These are phyloP conservation scores for Halcyon chelicuti DNA, from an alignment of 2,797 vertebrate species.

Conservation along the genomic window DNA sequence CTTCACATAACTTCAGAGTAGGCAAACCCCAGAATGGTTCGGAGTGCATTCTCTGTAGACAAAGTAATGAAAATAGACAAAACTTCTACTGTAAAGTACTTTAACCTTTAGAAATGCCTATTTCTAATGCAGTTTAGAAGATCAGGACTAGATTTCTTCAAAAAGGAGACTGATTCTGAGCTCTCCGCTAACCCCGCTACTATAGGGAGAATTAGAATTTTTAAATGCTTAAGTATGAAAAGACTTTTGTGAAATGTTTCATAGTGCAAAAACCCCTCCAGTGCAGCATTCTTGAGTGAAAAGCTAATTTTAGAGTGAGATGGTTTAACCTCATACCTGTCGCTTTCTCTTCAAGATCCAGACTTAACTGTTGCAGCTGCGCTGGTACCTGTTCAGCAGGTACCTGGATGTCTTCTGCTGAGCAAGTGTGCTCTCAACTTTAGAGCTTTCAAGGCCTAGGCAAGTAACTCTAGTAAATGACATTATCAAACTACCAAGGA, in stretches of 20 bases:
- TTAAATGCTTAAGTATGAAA: not conserved
- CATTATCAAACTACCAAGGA: not conserved
- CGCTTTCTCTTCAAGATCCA: not conserved
- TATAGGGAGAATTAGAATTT: not conserved
- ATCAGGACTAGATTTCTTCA: not conserved
- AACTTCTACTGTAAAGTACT: not conserved
- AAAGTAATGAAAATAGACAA: not conserved
- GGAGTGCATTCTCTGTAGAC: not conserved
- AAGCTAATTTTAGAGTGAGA: not conserved
- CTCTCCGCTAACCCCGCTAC: not conserved
- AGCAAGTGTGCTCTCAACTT: not conserved
- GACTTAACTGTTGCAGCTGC: not conserved
- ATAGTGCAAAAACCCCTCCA: not conserved
- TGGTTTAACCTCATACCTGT: not conserved
- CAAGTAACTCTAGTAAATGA: not conserved
- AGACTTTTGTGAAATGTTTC: not conserved
- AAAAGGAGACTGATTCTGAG: not conserved
- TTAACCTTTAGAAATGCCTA: not conserved
- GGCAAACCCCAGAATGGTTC: not conserved
- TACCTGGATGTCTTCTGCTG: not conserved
- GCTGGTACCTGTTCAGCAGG: too few species aligned
- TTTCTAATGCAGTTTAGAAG: not conserved
- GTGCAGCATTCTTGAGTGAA: not conserved
- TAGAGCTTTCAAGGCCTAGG: not conserved
- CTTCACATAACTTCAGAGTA: not conserved